A percentile compares a stretch with the other conserved stretches of the same genome.
Evolutionary conservation across 2,797 vertebrate genomes (phyloP).

Genomic region (Hyperoplus lanceolatus): DNA sequence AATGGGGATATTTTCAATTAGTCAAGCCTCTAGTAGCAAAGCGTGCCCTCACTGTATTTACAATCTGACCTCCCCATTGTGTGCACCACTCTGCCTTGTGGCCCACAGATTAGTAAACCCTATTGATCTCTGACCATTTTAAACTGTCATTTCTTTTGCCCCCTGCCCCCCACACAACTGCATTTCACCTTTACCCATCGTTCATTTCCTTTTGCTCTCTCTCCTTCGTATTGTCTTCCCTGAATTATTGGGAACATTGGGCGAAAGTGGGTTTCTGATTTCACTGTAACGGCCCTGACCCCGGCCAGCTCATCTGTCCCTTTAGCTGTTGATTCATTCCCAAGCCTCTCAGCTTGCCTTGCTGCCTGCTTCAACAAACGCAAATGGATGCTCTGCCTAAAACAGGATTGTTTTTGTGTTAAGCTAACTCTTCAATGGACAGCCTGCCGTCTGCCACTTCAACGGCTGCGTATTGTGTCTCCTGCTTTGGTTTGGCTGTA

Average conservation of each 20-base stretch:
- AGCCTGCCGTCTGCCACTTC: conserved; percentile 23
- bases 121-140: conserved; percentile 72
- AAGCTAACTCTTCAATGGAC: conserved; percentile 34
- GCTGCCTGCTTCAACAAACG: conserved; percentile 57
- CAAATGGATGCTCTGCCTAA: conserved; percentile 44
- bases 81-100: conserved; percentile 49
- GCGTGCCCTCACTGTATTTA: conserved; percentile 67
- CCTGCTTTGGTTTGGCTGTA: conserved; percentile 20
- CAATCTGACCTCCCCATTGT: conserved; percentile 46
- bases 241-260: conserved; percentile 55
- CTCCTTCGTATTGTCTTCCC: conserved; percentile 43
- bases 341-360: conserved; percentile 48
- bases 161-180: background rate
- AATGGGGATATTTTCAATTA: conserved; percentile 84
- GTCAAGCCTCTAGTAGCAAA: conserved; percentile 72
- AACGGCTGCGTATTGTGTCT: conserved; percentile 25
- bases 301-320: conserved; percentile 65
- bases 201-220: conserved; percentile 21
- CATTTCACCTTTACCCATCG: conserved; percentile 32
- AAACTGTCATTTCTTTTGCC: conserved; percentile 23
- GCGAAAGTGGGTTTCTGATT: conserved; percentile 79
- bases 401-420: conserved; percentile 12
- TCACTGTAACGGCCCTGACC: conserved; percentile 65
- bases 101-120: conserved; percentile 69
- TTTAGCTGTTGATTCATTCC: conserved; percentile 73